Percentiles rank a stretch among this genome's conserved stretches.
These are phyloP conservation scores for Tinea semifulvella DNA, from an alignment of 2,888 invertebrate genomes.

Conservation along the genomic window DNA sequence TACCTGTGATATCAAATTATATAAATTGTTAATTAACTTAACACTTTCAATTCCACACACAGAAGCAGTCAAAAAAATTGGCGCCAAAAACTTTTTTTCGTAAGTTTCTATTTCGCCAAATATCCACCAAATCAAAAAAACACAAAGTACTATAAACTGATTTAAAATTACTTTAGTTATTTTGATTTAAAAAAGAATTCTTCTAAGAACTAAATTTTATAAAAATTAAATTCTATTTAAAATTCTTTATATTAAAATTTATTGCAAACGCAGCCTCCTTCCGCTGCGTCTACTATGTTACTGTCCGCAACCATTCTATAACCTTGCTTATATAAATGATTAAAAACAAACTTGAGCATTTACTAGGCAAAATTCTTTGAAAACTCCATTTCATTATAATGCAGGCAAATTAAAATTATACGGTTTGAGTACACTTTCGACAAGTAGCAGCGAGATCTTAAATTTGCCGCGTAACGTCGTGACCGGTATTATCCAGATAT, in stretches of 20 bases:
- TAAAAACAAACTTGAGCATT: constrained; percentile 5
- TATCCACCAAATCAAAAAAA: background rate
- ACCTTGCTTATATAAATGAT: constrained; percentile 12
- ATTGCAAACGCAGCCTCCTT: background rate
- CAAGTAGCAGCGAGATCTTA: background rate
- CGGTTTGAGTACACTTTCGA: background rate
- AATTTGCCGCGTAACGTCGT: no score
- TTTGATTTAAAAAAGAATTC: constrained; percentile 5
- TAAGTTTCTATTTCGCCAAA: background rate
- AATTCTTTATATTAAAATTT: constrained; percentile 7
- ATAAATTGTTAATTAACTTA: constrained; percentile 1
- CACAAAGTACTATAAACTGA: constrained; percentile 10
- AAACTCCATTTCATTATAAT: constrained; percentile 3
- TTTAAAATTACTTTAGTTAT: constrained; percentile 8
- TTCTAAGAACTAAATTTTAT: constrained; percentile 8
- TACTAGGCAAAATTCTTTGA: constrained; percentile 8
- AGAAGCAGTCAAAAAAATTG: background rate
- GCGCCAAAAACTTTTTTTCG: constrained; percentile 2
- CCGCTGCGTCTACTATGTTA: constrained; percentile 7
- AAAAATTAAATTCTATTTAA: constrained; percentile 7
- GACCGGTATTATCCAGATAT: no score
- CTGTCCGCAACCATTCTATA: constrained; percentile 5
- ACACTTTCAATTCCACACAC: constrained; percentile 3
- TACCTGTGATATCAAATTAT: constrained; percentile 9
- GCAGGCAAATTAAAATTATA: background rate